A percentile compares a stretch with the other conserved stretches of the same genome.
phyloP scores from a whole-genome alignment of 2,113 vertebrate genomes.

The Romanogobio albipinnatus region DNA sequence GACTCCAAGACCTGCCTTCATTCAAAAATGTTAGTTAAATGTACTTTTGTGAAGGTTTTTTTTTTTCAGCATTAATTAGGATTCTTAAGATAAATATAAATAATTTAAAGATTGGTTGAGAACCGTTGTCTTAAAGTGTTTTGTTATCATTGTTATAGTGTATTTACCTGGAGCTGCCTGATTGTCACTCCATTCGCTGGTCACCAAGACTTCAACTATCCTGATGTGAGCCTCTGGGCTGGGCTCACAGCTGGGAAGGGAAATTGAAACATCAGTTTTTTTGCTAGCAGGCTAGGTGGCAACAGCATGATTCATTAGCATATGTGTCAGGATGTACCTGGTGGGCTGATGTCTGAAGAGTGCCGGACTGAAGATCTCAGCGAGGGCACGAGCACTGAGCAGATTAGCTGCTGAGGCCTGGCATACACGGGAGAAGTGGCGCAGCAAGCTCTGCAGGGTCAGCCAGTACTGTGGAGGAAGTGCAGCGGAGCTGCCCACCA shows the following conservation, averaged over 20 bases:
- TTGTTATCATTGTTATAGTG: neutral
- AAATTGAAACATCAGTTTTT: constrained; percentile 29
- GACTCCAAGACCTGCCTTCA: neutral
- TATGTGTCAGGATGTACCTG: constrained; percentile 74
- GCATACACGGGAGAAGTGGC: constrained; percentile 90
- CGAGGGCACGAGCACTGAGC: constrained; percentile 82
- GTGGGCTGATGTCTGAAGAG: constrained; percentile 86
- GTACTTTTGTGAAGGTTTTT: neutral
- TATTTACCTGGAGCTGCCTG: constrained; percentile 90
- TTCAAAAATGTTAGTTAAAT: neutral
- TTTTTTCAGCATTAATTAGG: neutral
- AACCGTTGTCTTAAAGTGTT: neutral
- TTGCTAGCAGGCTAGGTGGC: neutral
- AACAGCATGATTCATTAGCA: constrained; percentile 14
- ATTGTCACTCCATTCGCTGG: constrained; percentile 88
- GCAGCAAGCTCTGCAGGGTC: constrained; percentile 90
- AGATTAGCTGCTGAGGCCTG: constrained; percentile 86
- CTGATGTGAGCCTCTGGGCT: constrained; percentile 85
- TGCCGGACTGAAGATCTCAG: constrained; percentile 92
- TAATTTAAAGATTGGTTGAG: neutral
- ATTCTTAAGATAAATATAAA: neutral
- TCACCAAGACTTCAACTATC: constrained; percentile 90
- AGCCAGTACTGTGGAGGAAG: constrained; percentile 95
- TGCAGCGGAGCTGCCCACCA: constrained; percentile 81
- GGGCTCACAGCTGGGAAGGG: constrained; percentile 83